Percentiles rank a stretch among this genome's conserved stretches.
Conservation (phyloP, 2,797 vertebrate genomes). For the Loris lydekkerianus region DNA sequence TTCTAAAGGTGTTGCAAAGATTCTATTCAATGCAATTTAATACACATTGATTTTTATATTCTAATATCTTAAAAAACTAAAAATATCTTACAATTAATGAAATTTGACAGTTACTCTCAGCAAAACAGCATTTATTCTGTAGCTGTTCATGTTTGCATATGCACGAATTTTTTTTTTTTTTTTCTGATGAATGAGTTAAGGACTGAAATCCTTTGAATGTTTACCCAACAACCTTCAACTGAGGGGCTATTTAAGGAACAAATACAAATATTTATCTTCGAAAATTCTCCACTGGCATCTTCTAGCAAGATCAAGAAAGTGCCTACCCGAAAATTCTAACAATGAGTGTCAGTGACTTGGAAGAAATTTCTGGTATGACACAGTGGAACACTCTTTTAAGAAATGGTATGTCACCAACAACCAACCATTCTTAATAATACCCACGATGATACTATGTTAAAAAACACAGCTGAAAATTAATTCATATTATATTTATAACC, state of each 20-base stretch:
- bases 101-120: neutral
- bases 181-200: neutral
- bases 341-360: neutral
- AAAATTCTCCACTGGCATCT: slow-evolving; percentile 34
- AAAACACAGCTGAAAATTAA: neutral
- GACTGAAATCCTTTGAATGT: slow-evolving; percentile 40
- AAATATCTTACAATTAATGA: neutral
- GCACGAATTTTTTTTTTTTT: neutral
- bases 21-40: slow-evolving; percentile 16
- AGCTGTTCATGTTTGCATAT: neutral
- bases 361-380: slow-evolving; percentile 13
- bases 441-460: neutral
- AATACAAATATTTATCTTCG: slow-evolving; percentile 20
- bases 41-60: neutral
- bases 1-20: slow-evolving; percentile 47
- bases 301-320: slow-evolving; percentile 41
- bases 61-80: slow-evolving; percentile 23
- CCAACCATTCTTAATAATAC: neutral
- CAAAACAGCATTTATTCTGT: neutral
- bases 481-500: neutral
- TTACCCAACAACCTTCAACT: slow-evolving; percentile 20
- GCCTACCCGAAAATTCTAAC: neutral
- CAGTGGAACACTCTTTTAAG: neutral
- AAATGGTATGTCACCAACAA: neutral
- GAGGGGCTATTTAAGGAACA: neutral